Conservation (phyloP, 2,113 vertebrate species). For the Tyrannus savana region DNA sequence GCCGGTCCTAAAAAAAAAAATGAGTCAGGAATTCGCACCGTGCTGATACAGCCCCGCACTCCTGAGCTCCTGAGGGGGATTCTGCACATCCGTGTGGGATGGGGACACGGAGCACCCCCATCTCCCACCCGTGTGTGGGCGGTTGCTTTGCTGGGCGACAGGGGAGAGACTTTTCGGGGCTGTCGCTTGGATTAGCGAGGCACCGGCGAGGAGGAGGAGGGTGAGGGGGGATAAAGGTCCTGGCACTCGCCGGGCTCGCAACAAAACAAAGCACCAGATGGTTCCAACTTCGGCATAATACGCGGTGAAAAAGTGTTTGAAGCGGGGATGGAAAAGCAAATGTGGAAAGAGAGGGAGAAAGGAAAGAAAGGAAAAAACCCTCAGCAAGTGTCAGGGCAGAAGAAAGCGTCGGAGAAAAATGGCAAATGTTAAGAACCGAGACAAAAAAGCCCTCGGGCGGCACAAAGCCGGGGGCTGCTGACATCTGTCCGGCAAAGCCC, state of each 20-base stretch:
- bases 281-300: constrained; percentile 33
- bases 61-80: too few species aligned
- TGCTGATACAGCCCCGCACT: fast-evolving
- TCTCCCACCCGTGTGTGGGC: fast-evolving
- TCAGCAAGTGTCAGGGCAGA: constrained; percentile 24
- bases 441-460: background rate
- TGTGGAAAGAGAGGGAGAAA: background rate
- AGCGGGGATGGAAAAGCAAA: background rate
- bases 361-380: background rate
- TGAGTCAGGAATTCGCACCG: background rate
- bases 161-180: background rate
- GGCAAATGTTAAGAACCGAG: constrained; percentile 34
- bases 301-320: background rate
- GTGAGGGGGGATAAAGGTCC: constrained; percentile 14
- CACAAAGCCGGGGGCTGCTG: background rate
- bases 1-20: background rate
- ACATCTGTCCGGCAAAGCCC: constrained; percentile 51
- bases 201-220: background rate
- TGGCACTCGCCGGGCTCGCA: background rate
- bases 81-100: fast-evolving
- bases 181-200: background rate
- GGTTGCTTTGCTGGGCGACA: background rate
- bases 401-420: constrained; percentile 41
- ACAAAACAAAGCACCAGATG: constrained; percentile 59
- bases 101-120: background rate